Conservation (phyloP, 2,113 vertebrate species). For the Hylia prasina region DNA sequence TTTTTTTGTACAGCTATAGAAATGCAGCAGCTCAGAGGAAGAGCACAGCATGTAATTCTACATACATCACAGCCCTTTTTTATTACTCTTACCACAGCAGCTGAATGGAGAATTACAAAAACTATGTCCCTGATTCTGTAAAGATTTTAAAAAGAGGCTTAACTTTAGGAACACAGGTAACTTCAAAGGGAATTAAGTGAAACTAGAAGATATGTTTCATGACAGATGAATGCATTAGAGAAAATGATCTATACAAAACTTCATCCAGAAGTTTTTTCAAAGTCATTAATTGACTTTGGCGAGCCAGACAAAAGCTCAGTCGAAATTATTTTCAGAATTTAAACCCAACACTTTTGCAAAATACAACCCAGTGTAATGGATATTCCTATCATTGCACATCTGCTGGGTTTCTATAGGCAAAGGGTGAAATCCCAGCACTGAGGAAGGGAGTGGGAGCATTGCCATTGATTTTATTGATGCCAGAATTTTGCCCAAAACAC, state of each 20-base stretch:
- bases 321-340: background rate
- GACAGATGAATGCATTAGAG: background rate
- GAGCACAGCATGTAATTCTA: slow-evolving; percentile 40
- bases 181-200: slow-evolving; percentile 50
- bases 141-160: slow-evolving; percentile 46
- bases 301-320: slow-evolving; percentile 33
- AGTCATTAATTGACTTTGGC: background rate
- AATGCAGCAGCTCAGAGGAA: slow-evolving; percentile 17
- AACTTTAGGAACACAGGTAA: slow-evolving; percentile 42
- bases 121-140: slow-evolving; percentile 4
- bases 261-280: slow-evolving; percentile 9
- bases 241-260: background rate
- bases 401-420: background rate
- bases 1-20: slow-evolving; percentile 16
- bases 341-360: background rate
- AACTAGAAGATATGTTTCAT: background rate
- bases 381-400: background rate
- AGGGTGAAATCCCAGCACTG: background rate
- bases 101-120: slow-evolving; percentile 49
- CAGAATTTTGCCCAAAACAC: slow-evolving; percentile 13
- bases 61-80: slow-evolving; percentile 21
- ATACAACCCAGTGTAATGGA: background rate
- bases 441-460: background rate
- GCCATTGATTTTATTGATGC: background rate
- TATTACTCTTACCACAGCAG: slow-evolving; percentile 19